Conservation (phyloP, 2,888 invertebrate genomes). For the Lottia scabra region DNA sequence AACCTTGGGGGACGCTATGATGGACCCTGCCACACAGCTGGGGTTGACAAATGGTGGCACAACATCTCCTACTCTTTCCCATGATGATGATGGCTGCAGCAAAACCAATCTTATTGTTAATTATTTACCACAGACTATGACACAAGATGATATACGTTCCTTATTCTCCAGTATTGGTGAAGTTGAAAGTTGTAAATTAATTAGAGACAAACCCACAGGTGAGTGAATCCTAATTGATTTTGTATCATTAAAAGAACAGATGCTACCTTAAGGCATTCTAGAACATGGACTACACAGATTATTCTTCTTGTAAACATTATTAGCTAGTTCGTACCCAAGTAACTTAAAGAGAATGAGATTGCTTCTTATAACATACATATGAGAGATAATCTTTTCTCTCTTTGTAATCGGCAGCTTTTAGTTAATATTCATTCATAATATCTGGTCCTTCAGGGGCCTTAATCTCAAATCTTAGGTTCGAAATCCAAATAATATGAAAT, state of each 20-base stretch:
- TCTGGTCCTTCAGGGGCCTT: too few species aligned
- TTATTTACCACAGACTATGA: constrained; percentile 99
- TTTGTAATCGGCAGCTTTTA: too few species aligned
- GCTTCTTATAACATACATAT: too few species aligned
- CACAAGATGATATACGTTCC: constrained; percentile 97
- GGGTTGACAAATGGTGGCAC: constrained; percentile 54
- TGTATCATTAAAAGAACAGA: not conserved
- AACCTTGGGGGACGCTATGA: constrained; percentile 53
- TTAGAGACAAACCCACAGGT: constrained; percentile 97
- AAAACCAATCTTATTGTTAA: constrained; percentile 98
- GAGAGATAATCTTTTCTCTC: too few species aligned
- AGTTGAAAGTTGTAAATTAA: constrained; percentile 98
- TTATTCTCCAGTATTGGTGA: constrained; percentile 98
- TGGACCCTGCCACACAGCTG: constrained; percentile 52
- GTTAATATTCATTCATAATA: too few species aligned
- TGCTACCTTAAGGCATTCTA: not conserved
- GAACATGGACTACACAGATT: too few species aligned
- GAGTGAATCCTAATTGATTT: constrained; percentile 52
- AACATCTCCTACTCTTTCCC: constrained; percentile 55
- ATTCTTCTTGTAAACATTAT: too few species aligned
- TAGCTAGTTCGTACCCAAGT: too few species aligned
- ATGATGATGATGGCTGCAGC: constrained; percentile 57
- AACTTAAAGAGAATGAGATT: too few species aligned
- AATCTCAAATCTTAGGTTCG: too few species aligned
- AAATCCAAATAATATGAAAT: too few species aligned